Percentiles rank a stretch among this genome's conserved stretches.
Conservation (phyloP, 2,113 vertebrate genomes). For the Myxocyprinus asiaticus region DNA sequence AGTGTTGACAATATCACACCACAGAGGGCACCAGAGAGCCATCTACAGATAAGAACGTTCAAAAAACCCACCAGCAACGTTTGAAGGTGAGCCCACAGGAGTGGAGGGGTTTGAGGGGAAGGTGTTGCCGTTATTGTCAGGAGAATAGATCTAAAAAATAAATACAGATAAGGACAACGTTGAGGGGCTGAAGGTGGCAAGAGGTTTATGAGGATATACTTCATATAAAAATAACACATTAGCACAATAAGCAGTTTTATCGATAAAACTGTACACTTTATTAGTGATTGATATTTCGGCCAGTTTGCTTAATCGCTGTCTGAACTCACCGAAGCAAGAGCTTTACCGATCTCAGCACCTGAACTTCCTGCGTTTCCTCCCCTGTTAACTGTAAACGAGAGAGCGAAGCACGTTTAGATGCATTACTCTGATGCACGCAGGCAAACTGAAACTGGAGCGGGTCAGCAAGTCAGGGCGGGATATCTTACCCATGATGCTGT, state of each 20-base stretch:
- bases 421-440: too few relatives aligned
- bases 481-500: constrained; percentile 80
- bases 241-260: too few relatives aligned
- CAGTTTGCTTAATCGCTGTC: too few relatives aligned
- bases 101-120: constrained; percentile 92
- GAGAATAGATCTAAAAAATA: constrained; percentile 85
- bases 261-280: too few relatives aligned
- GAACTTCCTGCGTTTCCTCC: constrained; percentile 86
- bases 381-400: constrained; percentile 76
- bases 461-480: background rate
- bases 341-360: constrained; percentile 95
- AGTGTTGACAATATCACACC: constrained; percentile 9
- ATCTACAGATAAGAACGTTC: background rate
- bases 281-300: too few relatives aligned
- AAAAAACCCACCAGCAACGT: constrained; percentile 82
- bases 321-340: constrained; percentile 89
- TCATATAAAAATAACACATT: too few relatives aligned
- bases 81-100: constrained; percentile 91
- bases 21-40: constrained; percentile 60
- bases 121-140: constrained; percentile 89
- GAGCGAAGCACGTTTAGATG: background rate
- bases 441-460: too few relatives aligned
- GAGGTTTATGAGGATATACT: too few relatives aligned
- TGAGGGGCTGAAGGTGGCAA: too few relatives aligned
- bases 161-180: too few relatives aligned